Evolutionary conservation across 2,797 vertebrate genomes (phyloP).

Genomic region (Cossypha heuglini): DNA sequence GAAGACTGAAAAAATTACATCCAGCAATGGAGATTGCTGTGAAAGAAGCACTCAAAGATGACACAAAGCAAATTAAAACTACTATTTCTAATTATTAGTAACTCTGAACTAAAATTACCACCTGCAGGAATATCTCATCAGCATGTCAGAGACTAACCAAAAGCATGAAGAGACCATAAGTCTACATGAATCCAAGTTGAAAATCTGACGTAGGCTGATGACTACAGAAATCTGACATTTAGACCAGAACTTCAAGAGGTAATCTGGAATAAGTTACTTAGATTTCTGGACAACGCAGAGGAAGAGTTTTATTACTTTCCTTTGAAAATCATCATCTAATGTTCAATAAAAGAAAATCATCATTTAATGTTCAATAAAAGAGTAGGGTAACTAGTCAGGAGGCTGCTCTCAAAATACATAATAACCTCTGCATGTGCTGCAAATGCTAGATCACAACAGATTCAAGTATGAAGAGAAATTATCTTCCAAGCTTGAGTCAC

Average conservation of each 20-base stretch:
- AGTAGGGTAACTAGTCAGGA: neutral
- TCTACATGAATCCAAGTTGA: neutral
- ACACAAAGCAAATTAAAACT: neutral
- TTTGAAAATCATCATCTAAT: neutral
- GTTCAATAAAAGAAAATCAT: neutral
- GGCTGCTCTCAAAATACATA: neutral
- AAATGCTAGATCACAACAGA: neutral
- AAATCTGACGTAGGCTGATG: neutral
- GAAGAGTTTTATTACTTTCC: neutral
- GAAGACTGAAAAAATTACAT: neutral
- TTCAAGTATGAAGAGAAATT: neutral
- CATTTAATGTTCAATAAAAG: neutral
- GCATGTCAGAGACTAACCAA: neutral
- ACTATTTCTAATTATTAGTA: neutral
- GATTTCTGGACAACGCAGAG: neutral
- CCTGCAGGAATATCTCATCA: neutral
- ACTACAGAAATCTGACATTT: neutral
- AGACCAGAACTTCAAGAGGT: neutral
- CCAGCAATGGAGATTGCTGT: neutral
- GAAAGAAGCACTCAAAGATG: neutral
- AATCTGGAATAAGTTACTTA: neutral
- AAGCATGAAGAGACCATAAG: neutral
- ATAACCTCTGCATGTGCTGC: neutral
- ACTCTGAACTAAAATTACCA: neutral
- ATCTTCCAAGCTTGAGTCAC: neutral